A percentile compares a stretch with the other conserved stretches of the same genome.
These are phyloP conservation scores for Stichopus chloronotus DNA, from an alignment of 35 echinoderm and acorn worm species.

Conservation along the genomic window DNA sequence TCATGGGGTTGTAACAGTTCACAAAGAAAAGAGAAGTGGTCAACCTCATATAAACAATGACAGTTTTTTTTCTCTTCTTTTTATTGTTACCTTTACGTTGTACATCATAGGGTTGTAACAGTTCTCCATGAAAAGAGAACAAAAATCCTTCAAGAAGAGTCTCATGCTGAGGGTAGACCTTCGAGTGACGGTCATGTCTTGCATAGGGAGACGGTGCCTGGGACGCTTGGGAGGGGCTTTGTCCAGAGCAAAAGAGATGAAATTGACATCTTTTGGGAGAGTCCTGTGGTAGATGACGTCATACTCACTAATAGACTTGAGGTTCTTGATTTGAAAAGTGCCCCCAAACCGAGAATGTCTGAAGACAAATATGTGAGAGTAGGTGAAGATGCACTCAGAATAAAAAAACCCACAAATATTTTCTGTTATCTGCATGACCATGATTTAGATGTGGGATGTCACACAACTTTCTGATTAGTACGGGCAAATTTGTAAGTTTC, in stretches of 20 bases:
- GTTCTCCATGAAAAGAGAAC: conserved; percentile 88
- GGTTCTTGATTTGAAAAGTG: conserved; percentile 83
- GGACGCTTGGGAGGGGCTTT: conserved; percentile 80
- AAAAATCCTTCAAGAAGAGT: conserved; percentile 94
- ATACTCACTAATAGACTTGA: conserved; percentile 93
- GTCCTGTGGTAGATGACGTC: conserved; percentile 89
- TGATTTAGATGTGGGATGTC: no score
- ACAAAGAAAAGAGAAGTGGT: conserved; percentile 72
- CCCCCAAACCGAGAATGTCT: conserved; percentile 98
- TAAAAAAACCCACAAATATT: no score
- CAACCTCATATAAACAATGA: no score
- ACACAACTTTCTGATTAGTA: no score
- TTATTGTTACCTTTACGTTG: conserved; percentile 79
- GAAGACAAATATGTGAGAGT: not conserved
- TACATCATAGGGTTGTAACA: conserved; percentile 96
- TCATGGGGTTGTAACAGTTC: conserved; percentile 94
- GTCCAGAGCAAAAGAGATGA: conserved; percentile 82
- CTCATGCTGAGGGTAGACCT: conserved; percentile 87
- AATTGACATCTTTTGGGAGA: conserved; percentile 65
- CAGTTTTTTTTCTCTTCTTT: no score
- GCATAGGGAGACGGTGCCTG: conserved; percentile 88
- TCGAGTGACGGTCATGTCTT: conserved; percentile 68
- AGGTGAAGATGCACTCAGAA: not conserved
- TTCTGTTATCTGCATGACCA: no score
- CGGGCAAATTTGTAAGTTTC: no score